Evolutionary conservation across 53 echinoderm and acorn worm species (phyloP).

Genomic region (Patiria pectinifera): DNA sequence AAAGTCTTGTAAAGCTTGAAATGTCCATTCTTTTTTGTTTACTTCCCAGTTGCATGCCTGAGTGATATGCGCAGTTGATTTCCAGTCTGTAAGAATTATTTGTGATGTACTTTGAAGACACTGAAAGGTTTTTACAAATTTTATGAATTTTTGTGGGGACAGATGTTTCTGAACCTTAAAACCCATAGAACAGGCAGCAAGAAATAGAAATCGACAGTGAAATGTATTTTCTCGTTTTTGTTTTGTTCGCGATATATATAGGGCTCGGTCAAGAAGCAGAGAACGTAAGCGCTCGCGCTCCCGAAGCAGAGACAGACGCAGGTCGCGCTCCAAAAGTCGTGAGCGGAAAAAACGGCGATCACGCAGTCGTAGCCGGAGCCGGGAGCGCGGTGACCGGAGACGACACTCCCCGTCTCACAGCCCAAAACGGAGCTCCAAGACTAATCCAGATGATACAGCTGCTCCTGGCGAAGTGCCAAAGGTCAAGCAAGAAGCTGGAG

Average conservation of each 20-base stretch:
- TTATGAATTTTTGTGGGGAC: too few species aligned
- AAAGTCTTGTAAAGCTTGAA: too few species aligned
- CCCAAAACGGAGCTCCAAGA: slow-evolving; percentile 39
- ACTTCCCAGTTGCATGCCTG: too few species aligned
- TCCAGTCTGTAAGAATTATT: too few species aligned
- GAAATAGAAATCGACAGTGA: neutral
- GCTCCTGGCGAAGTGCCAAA: slow-evolving; percentile 7
- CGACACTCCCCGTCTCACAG: slow-evolving; percentile 48
- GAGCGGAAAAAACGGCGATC: slow-evolving; percentile 68
- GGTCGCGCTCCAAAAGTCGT: slow-evolving; percentile 64
- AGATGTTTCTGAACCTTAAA: too few species aligned
- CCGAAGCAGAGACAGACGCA: slow-evolving; percentile 62
- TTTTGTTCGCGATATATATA: neutral
- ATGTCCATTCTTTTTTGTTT: too few species aligned
- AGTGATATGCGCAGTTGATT: too few species aligned
- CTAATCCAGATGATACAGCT: neutral
- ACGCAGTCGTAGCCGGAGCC: slow-evolving; percentile 76
- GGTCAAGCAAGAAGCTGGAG: slow-evolving; percentile 44
- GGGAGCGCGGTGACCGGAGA: slow-evolving; percentile 55
- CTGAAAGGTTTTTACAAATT: too few species aligned
- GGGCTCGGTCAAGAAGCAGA: slow-evolving; percentile 60
- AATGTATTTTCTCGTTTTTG: neutral
- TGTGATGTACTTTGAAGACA: too few species aligned
- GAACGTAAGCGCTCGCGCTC: slow-evolving; percentile 63
- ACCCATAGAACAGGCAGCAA: too few species aligned